Evolutionary conservation across 2,113 vertebrate species (phyloP), one percentile per base, ranked within the genome.

Genomic region (Genyomyrus donnyi): DNA sequence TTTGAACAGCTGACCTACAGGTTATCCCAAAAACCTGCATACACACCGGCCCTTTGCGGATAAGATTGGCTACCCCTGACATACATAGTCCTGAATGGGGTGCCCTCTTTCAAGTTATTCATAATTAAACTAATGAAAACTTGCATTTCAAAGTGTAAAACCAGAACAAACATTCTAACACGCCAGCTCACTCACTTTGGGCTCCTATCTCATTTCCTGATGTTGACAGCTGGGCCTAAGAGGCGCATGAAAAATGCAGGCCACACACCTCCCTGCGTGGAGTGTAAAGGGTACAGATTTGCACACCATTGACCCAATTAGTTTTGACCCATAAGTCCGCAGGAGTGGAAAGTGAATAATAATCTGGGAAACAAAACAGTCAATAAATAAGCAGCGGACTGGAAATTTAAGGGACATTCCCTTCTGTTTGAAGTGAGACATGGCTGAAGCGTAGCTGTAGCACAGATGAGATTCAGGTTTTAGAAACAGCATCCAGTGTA

Each of bases 401-500:
- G 42, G 24, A 87, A 87, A 56, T 27, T 52, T 87, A 89, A 52
- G 3, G 5, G 49, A 8, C 2, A 46, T 45, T 56, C 39, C 52
- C 50, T 53, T 19, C n/a, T 6, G n/a, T 52, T 27, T 8, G 48
- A 53, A 7, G 9, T 5, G 17, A 56, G 27, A 46, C 19, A 85
- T 1, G 49, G 17, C 15, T 50, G 15, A 49, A 27, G 27, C 4
- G 21, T 4, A 11, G 48, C 49, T 31, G 21, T 19, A 53, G n/a
- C 31, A 21, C 66, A 19, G 46, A 74, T 85, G 49, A 50, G 50
- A 83, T n/a, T 19, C 49, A 45, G 42, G 13, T 17, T 83, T 42
- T 13, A 46, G 70, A 88, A 66, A 85, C 39, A 83, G 27, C 21
- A 62, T 89, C 89, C 89, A 89, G 89, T 89, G 89, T 80, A 62